These are phyloP conservation scores for Mystacides longicornis DNA, from an alignment of 2,888 invertebrate genomes.

Conservation along the genomic window DNA sequence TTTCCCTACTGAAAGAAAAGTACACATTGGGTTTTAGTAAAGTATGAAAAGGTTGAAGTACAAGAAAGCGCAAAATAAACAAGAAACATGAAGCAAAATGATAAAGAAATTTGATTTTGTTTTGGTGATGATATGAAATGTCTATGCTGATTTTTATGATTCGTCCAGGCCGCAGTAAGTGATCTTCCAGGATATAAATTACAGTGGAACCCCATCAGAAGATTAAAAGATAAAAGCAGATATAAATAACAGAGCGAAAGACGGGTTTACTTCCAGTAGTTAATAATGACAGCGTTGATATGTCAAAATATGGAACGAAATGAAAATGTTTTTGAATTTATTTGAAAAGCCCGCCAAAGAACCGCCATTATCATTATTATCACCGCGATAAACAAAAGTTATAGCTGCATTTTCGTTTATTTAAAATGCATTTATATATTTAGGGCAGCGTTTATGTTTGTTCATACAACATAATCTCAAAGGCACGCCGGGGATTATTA, in stretches of 20 bases:
- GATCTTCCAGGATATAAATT: too few relatives aligned
- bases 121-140: not conserved
- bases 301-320: not conserved
- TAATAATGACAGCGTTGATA: not conserved
- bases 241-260: not conserved
- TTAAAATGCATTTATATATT: not conserved
- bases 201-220: too few relatives aligned
- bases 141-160: not conserved
- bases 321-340: not conserved
- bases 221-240: not conserved
- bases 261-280: not conserved
- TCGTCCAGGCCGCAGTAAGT: not conserved
- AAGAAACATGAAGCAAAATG: not conserved
- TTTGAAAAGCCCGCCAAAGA: not conserved
- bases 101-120: not conserved
- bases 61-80: not conserved
- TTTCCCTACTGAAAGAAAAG: constrained; percentile 55
- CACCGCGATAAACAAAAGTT: not conserved
- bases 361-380: not conserved
- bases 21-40: too few relatives aligned
- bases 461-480: not conserved
- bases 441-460: not conserved
- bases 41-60: not conserved
- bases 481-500: not conserved
- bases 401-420: not conserved